Evolutionary conservation across 2,113 vertebrate genomes (phyloP).

Genomic region (Camarhynchus parvulus): DNA sequence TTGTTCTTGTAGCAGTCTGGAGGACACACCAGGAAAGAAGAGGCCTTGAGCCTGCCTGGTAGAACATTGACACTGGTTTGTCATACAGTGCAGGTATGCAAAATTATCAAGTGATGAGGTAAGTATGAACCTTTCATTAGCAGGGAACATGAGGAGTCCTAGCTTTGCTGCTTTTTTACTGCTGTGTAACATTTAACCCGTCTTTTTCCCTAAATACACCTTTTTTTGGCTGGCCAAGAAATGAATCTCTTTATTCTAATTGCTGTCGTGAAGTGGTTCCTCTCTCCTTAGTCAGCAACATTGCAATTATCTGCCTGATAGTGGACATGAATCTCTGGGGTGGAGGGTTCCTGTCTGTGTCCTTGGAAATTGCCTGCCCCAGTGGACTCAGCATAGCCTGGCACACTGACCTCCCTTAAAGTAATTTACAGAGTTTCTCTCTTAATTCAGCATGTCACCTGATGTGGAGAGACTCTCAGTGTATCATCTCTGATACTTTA

Average conservation of each 20-base stretch:
- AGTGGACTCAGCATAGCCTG: background rate
- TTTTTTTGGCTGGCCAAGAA: background rate
- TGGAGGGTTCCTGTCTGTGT: background rate
- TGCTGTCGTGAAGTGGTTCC: background rate
- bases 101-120: background rate
- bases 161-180: background rate
- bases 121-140: background rate
- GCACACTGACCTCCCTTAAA: background rate
- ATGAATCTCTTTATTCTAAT: background rate
- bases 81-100: background rate
- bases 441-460: background rate
- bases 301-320: background rate
- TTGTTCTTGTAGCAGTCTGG: background rate
- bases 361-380: background rate
- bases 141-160: background rate
- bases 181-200: background rate
- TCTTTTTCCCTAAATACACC: background rate
- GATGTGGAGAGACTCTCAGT: background rate
- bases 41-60: background rate
- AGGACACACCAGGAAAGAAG: background rate
- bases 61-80: background rate
- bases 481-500: background rate
- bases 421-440: background rate
- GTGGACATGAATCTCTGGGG: background rate
- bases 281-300: background rate